A percentile compares a stretch with the other conserved stretches of the same genome.
These are phyloP conservation scores for Folsomia candida DNA, from an alignment of 2,888 invertebrate species.

Conservation along the genomic window DNA sequence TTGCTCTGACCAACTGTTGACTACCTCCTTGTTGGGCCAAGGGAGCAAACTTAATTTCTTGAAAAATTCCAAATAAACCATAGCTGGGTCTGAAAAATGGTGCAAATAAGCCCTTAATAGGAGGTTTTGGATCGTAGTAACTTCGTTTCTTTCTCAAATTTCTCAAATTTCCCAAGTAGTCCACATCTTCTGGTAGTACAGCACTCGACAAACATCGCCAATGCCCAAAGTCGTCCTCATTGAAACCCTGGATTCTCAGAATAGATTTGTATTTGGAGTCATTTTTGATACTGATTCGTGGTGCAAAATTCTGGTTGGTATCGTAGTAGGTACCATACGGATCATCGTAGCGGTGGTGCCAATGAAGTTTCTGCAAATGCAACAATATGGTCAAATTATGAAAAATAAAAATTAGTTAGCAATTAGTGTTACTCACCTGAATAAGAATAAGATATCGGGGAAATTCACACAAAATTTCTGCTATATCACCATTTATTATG, in stretches of 20 bases:
- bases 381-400: not conserved
- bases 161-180: not conserved
- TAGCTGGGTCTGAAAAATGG: slow-evolving; percentile 47
- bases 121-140: slow-evolving; percentile 9
- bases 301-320: slow-evolving; percentile 43
- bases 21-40: no score
- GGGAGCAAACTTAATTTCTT: slow-evolving; percentile 39
- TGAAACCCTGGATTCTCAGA: slow-evolving; percentile 39
- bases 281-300: slow-evolving; percentile 36
- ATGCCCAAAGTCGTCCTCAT: slow-evolving; percentile 44
- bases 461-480: slow-evolving; percentile 46
- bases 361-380: slow-evolving; percentile 44
- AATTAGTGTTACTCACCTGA: slow-evolving; percentile 36
- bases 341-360: slow-evolving; percentile 46
- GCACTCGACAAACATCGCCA: slow-evolving; percentile 48
- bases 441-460: slow-evolving; percentile 42
- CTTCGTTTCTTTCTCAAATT: slow-evolving; percentile 1
- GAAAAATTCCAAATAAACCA: slow-evolving; percentile 41
- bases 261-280: slow-evolving; percentile 43
- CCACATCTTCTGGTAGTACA: slow-evolving; percentile 40
- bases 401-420: not conserved
- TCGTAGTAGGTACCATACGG: slow-evolving; percentile 49
- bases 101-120: slow-evolving; percentile 33
- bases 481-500: slow-evolving; percentile 30
- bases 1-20: no score